Base-by-base conservation (phyloP, 2,888 invertebrate genomes). In the Aleiodes alternator region DNA sequence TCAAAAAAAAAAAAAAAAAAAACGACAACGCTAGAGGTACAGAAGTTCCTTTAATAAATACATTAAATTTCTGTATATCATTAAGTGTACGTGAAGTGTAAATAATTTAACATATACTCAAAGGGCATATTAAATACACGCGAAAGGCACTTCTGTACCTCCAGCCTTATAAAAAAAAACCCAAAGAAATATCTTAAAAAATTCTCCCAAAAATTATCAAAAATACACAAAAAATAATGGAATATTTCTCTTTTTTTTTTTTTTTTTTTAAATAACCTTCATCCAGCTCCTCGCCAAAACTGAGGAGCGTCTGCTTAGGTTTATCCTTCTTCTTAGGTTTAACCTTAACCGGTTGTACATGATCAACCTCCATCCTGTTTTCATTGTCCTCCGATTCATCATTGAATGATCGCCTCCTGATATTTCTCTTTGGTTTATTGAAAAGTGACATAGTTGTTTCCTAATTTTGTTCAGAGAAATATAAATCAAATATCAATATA, bases 341-440 rank as follows among this genome's bases (percentile, higher is more conserved):
- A 66, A 90, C 90, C 78, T 91, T 90, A 83, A 90, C 90, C 31
- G 90, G 90, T 73, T 84, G 86, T 57, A 84, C 81, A 73, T 89
- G 87, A 73, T 90, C 88, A 51, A 91, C 91, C 77, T 90, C 90
- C 80, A 90, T 89, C 79, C 93, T 93, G 64, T 94, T 94, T 66
- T 93, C 94, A 82, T 89, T 88, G 82, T 94, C 94, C 80, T 94
- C 93, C 77, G 93, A 93, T 76, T 91, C 90, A 85, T 93, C 92
- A 76, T 92, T 93, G 90, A 95, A 95, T 76, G 94, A 93, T 73
- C 95, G 93, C 79, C 95, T 91, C 86, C 95, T 95, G 82, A 97
- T 95, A 87, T 94, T 94, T 87, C 96, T 94, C 86, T 94, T 95
- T 0, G 97, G 97, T 90, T 97, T 97, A 84, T 95, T 95, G 90